Evolutionary conservation across 1,140 invertebrate genomes (phyloP).

Genomic region (Halictus rubicundus): DNA sequence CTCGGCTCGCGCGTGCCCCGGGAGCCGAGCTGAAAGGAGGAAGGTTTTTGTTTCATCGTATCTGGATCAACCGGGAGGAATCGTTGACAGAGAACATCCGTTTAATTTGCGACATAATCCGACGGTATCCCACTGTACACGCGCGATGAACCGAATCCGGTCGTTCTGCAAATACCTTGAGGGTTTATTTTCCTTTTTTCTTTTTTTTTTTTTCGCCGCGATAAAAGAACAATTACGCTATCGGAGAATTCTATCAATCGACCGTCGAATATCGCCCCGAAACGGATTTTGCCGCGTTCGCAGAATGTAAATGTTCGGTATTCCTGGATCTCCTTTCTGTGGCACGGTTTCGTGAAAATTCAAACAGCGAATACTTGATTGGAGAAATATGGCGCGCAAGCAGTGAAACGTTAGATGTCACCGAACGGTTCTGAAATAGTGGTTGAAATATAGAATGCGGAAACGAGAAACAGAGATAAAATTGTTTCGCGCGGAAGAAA

Average conservation of each 20-base stretch:
- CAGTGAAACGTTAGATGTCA: not conserved
- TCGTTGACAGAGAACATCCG: not conserved
- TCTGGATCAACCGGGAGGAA: not conserved
- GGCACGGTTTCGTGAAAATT: too few relatives aligned
- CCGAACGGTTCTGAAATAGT: too few relatives aligned
- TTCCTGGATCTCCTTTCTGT: not conserved
- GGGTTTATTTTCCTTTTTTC: too few relatives aligned
- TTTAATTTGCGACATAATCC: slow-evolving; percentile 1
- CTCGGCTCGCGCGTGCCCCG: not conserved
- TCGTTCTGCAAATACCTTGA: not conserved
- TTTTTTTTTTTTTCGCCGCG: not conserved
- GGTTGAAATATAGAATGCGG: too few relatives aligned
- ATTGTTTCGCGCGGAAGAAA: too few relatives aligned
- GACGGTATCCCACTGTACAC: not conserved
- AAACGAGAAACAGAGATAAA: too few relatives aligned
- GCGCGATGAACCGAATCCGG: not conserved
- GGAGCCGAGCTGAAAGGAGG: too few relatives aligned
- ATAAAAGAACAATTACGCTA: not conserved
- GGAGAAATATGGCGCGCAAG: not conserved
- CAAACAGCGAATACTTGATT: slow-evolving; percentile 12
- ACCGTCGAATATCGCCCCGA: slow-evolving; percentile 13
- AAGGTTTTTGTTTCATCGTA: not conserved
- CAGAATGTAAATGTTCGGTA: not conserved
- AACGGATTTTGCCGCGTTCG: not conserved
- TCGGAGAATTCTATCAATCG: slow-evolving; percentile 15